These are phyloP conservation scores for Anseranas semipalmata DNA, from an alignment of 2,113 vertebrate species.

Conservation along the genomic window DNA sequence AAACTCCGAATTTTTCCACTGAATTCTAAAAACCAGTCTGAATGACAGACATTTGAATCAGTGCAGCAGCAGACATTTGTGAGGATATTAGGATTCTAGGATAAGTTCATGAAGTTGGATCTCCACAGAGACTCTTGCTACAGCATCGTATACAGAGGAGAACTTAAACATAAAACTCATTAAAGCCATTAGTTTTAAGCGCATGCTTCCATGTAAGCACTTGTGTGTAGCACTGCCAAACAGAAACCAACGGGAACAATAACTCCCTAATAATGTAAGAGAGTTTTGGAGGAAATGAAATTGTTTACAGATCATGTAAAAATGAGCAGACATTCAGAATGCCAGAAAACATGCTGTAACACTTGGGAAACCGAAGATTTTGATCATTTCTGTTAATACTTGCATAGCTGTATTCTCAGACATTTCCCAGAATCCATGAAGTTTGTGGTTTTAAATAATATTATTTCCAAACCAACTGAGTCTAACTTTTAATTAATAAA, in stretches of 20 bases:
- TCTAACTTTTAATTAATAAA: constrained; percentile 32
- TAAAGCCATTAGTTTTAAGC: not conserved
- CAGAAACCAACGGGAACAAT: not conserved
- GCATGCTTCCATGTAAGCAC: not conserved
- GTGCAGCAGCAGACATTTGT: not conserved
- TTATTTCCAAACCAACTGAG: not conserved
- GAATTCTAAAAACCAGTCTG: not conserved
- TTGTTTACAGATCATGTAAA: not conserved
- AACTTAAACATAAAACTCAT: not conserved
- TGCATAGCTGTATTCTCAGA: not conserved
- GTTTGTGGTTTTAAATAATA: not conserved
- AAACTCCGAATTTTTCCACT: not conserved
- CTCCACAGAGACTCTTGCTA: not conserved
- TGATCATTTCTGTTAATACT: not conserved
- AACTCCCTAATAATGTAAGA: not conserved
- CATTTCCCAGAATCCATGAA: not conserved
- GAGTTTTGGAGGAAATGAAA: not conserved
- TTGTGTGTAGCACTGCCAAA: not conserved
- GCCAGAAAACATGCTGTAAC: not conserved
- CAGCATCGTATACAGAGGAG: not conserved
- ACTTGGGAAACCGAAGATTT: not conserved
- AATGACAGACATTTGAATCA: not conserved
- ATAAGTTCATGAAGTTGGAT: not conserved
- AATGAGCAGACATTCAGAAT: not conserved
- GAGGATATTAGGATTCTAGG: not conserved